Conservation (phyloP, 1,140 invertebrate species). For the Atta colombica region DNA sequence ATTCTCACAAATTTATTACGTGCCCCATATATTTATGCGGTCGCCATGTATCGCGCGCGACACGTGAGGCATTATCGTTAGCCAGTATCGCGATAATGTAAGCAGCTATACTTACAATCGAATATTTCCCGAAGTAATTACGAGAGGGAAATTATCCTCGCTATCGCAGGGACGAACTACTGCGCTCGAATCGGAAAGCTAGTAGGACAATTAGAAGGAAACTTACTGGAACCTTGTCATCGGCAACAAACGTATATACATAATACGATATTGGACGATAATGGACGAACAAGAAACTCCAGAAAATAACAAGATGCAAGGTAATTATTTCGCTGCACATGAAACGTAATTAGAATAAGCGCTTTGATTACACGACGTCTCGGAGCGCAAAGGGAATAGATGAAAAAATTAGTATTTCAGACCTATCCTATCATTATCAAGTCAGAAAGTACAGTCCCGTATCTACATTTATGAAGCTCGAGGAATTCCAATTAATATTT, state of each 20-base stretch:
- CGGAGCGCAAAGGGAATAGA: slow-evolving; percentile 52
- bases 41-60: neutral
- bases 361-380: slow-evolving; percentile 42
- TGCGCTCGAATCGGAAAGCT: slow-evolving; percentile 30
- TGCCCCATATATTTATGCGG: slow-evolving; percentile 37
- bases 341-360: slow-evolving; percentile 39
- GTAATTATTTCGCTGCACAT: slow-evolving; percentile 39
- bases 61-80: slow-evolving; percentile 45
- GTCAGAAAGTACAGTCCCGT: slow-evolving; percentile 44
- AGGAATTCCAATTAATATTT: slow-evolving; percentile 64
- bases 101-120: slow-evolving; percentile 31
- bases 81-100: slow-evolving; percentile 16
- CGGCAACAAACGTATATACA: neutral
- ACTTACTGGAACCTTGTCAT: slow-evolving; percentile 26
- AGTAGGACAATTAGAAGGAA: slow-evolving; percentile 34
- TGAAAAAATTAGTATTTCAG: slow-evolving; percentile 57
- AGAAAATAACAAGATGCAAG: slow-evolving; percentile 25
- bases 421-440: slow-evolving; percentile 47
- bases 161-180: neutral
- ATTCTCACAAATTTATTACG: slow-evolving; percentile 55
- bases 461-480: slow-evolving; percentile 53
- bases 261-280: neutral
- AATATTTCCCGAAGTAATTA: slow-evolving; percentile 46
- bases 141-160: neutral
- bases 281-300: slow-evolving; percentile 23